A percentile compares a stretch with the other conserved stretches of the same genome.
These are phyloP conservation scores for Meleagris gallopavo DNA, from an alignment of 2,113 vertebrate genomes.

Conservation along the genomic window DNA sequence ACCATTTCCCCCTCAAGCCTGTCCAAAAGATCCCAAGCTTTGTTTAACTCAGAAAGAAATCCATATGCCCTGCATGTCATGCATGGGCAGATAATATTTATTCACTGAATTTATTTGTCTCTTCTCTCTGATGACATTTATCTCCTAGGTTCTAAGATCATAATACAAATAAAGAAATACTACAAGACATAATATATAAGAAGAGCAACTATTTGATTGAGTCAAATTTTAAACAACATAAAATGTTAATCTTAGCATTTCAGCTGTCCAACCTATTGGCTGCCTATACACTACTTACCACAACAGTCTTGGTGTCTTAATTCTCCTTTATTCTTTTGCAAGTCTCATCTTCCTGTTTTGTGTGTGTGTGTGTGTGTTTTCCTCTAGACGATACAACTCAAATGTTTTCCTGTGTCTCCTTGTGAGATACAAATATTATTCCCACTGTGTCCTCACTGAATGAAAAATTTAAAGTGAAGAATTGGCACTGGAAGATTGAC, in stretches of 20 bases:
- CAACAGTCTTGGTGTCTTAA: background rate
- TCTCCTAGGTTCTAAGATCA: background rate
- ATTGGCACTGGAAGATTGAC: conserved; percentile 74
- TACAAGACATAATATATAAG: background rate
- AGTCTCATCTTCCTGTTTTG: background rate
- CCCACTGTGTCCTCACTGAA: conserved; percentile 75
- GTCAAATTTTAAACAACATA: background rate
- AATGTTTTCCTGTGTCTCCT: conserved; percentile 69
- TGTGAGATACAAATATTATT: conserved; percentile 75
- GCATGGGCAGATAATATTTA: background rate
- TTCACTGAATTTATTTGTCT: background rate
- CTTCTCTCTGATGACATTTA: background rate
- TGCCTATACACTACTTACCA: background rate
- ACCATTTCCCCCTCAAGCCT: rapidly evolving
- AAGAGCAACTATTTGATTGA: background rate
- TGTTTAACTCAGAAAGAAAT: background rate
- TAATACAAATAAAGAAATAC: background rate
- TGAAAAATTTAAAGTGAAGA: conserved; percentile 73
- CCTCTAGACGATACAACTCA: conserved; percentile 37
- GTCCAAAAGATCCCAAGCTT: background rate
- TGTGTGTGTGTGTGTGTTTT: background rate
- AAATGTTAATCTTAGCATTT: conserved; percentile 26
- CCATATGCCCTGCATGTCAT: background rate
- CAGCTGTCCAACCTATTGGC: background rate
- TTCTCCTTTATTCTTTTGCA: conserved; percentile 2